Percentiles rank a stretch among this genome's conserved stretches.
phyloP scores from a whole-genome alignment of 2,888 invertebrate species.

The Harpalus rubripes region DNA sequence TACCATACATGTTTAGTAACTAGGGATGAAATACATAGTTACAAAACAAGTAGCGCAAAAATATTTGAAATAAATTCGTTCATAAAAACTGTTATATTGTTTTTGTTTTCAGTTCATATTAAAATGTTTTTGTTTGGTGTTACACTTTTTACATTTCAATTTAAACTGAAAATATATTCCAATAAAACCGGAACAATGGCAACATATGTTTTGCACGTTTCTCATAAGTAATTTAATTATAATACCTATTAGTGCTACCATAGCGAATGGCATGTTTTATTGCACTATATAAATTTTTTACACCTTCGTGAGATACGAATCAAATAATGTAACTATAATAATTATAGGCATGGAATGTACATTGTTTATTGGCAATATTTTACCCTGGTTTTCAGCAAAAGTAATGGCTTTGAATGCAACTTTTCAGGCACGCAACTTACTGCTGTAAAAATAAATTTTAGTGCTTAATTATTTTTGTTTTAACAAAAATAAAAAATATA shows the following conservation, averaged over 20 bases:
- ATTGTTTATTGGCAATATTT: conserved; percentile 66
- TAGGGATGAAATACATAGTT: no score
- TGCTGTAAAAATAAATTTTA: conserved; percentile 64
- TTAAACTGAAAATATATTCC: conserved; percentile 1
- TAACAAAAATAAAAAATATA: conserved; percentile 56
- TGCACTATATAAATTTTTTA: conserved; percentile 43
- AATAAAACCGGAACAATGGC: conserved; percentile 1
- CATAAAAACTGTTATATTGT: conserved; percentile 7
- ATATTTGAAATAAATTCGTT: background rate
- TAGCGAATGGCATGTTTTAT: conserved; percentile 29
- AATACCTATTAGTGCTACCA: conserved; percentile 10
- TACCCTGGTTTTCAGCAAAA: conserved; percentile 61
- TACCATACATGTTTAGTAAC: no score
- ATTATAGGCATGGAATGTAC: conserved; percentile 59
- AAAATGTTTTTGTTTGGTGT: conserved; percentile 7
- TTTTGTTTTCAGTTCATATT: conserved; percentile 32
- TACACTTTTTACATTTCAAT: conserved; percentile 2
- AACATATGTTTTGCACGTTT: conserved; percentile 9
- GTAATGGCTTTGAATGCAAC: conserved; percentile 47
- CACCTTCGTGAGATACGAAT: conserved; percentile 63
- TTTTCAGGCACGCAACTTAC: conserved; percentile 56
- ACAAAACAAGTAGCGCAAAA: background rate
- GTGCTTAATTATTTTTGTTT: conserved; percentile 63
- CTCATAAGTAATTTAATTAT: conserved; percentile 44
- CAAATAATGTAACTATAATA: conserved; percentile 64